Evolutionary conservation across 2,797 vertebrate species (phyloP), one percentile per base, ranked within the genome.

Genomic region (Tragopan temminckii): DNA sequence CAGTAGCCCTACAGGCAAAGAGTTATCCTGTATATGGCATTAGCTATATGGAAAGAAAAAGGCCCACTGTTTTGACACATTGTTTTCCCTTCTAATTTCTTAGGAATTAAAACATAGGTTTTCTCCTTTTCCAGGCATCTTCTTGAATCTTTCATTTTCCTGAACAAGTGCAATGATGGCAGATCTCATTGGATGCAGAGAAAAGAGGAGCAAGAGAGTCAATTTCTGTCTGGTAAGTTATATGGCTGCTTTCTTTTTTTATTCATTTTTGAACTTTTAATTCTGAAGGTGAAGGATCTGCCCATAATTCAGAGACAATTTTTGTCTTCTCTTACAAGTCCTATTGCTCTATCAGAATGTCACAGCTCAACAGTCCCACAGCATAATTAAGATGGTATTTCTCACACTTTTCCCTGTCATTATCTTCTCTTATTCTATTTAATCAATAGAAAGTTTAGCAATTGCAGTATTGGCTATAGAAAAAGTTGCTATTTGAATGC

Each of bases 1-100:
- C n/a, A 52, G 55, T 2, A 46, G 66, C 46, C 2, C 50, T 36
- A 0, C 0, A 69, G 52, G n/a, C 5, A 6, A 42, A 42, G 7
- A 40, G 15, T 19, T 83, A 74, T 18, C 35, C 57, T 48, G 0
- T 31, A 1, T 53, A 9, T 20, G 64, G 2, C 12, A 1, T 50
- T 27, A 31, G 3, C 50, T 66, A 21, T 3, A 4, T n/a, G 61
- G 42, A 46, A 38, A 61, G 61, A 24, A 64, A 53, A 25, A 69
- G 21, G 3, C 42, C 27, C 63, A 35, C 14, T 67, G 3, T 7
- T 45, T 64, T 82, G 48, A 64, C 35, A 31, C 7, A 59, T 31
- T 85, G 40, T 11, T 64, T 79, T 76, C 27, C 10, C 25, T 52
- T 57, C 31, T 9, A 1, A 66, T 59, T 78, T 48, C 74, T 71